Conservation (phyloP, 2,888 invertebrate species). For the Chironomus riparius region DNA sequence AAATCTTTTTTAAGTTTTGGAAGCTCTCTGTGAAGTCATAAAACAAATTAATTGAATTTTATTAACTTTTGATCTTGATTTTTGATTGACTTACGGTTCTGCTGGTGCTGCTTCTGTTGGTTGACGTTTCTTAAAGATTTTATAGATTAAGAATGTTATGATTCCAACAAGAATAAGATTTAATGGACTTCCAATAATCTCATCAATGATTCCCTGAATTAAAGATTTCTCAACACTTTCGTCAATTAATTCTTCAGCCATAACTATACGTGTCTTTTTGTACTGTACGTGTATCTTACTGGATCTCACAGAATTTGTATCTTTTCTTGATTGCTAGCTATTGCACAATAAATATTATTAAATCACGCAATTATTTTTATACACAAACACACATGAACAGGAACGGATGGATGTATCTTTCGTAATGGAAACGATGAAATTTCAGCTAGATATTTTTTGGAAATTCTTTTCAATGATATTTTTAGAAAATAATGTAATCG, state of each 20-base stretch:
- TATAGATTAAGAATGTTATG: constrained; percentile 63
- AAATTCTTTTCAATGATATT: neutral
- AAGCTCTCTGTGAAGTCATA: constrained; percentile 41
- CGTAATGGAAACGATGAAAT: neutral
- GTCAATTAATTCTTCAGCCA: neutral
- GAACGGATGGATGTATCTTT: neutral
- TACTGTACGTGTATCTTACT: too few relatives aligned
- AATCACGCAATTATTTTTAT: neutral
- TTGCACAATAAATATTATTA: neutral
- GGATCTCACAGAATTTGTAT: neutral
- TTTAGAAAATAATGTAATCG: too few relatives aligned
- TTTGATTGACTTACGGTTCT: constrained; percentile 40
- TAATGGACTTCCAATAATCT: constrained; percentile 60
- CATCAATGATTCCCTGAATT: constrained; percentile 33
- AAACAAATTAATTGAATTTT: neutral
- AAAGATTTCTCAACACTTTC: constrained; percentile 20
- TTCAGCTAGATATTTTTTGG: neutral
- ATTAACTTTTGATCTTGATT: neutral
- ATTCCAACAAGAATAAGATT: constrained; percentile 59
- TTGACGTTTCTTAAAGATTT: constrained; percentile 54
- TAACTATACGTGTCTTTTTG: neutral
- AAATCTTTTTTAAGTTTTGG: constrained; percentile 85
- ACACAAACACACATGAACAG: neutral
- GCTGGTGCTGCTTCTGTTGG: constrained; percentile 33
- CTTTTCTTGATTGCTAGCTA: too few relatives aligned